Conservation (phyloP, 1,140 invertebrate genomes). For the Cherax quadricarinatus region DNA sequence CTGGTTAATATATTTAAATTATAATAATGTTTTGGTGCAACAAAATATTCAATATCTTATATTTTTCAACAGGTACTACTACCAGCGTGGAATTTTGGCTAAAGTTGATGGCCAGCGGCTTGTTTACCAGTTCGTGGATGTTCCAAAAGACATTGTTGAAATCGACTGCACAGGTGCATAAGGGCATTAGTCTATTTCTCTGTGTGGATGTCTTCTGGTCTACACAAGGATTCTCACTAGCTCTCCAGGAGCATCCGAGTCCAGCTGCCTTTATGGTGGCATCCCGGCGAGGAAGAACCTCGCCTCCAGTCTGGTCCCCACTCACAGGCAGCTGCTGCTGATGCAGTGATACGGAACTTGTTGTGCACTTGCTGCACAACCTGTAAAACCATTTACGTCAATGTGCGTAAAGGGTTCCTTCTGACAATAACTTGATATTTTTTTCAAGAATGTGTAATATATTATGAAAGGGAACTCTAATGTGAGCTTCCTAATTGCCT, state of each 20-base stretch:
- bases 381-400: neutral
- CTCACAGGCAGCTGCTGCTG: neutral
- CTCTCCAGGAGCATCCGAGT: neutral
- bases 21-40: neutral
- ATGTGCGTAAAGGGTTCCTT: neutral
- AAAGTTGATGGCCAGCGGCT: constrained; percentile 99
- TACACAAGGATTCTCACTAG: neutral
- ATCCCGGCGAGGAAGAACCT: neutral
- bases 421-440: constrained; percentile 53
- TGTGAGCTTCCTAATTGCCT: constrained; percentile 18
- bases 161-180: constrained; percentile 95
- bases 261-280: no score
- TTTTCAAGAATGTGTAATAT: constrained; percentile 48
- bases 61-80: constrained; percentile 89
- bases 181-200: constrained; percentile 17
- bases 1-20: neutral
- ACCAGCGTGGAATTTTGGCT: constrained; percentile 98
- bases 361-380: constrained; percentile 26
- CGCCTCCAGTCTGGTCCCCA: neutral
- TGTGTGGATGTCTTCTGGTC: neutral
- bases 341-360: constrained; percentile 22
- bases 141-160: constrained; percentile 98
- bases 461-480: constrained; percentile 22
- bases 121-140: constrained; percentile 99
- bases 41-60: constrained; percentile 4